Percentiles rank a stretch among this genome's conserved stretches.
Conservation (phyloP, 2,888 invertebrate genomes). For the Anoplius nigerrimus region DNA sequence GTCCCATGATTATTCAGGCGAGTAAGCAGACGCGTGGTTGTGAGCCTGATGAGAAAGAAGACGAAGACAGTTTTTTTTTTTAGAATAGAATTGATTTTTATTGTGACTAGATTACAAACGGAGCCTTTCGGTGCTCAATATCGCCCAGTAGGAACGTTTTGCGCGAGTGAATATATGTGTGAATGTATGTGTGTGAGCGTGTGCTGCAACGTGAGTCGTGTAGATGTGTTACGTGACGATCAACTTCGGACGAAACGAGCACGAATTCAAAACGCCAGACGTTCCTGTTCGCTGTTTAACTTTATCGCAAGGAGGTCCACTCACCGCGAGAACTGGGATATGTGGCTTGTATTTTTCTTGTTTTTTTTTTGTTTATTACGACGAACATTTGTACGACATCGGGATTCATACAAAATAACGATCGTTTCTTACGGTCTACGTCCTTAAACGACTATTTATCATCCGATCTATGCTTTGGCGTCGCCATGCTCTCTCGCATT, state of each 20-base stretch:
- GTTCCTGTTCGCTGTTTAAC: no score
- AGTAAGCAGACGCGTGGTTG: no score
- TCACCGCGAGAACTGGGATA: constrained; percentile 61
- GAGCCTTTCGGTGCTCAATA: constrained; percentile 69
- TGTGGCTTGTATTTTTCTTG: constrained; percentile 45
- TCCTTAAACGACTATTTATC: constrained; percentile 59
- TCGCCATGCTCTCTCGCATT: constrained; percentile 32
- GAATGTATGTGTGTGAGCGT: no score
- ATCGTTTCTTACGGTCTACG: constrained; percentile 66
- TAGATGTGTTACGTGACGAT: no score
- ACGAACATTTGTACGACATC: constrained; percentile 72
- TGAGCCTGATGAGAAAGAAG: no score
- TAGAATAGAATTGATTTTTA: constrained; percentile 75
- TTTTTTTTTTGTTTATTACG: constrained; percentile 38
- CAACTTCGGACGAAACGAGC: neutral
- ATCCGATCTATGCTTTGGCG: constrained; percentile 55
- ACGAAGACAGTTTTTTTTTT: constrained; percentile 8
- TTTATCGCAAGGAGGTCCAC: constrained; percentile 39
- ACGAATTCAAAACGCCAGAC: neutral
- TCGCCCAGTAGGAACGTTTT: constrained; percentile 72
- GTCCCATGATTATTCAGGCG: neutral
- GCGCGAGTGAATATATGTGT: constrained; percentile 59
- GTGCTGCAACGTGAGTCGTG: no score
- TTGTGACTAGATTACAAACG: constrained; percentile 75
- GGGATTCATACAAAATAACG: constrained; percentile 74